A percentile compares a stretch with the other conserved stretches of the same genome.
phyloP scores from a whole-genome alignment of 2,113 vertebrate species.

The Oncorhynchus mykiss region DNA sequence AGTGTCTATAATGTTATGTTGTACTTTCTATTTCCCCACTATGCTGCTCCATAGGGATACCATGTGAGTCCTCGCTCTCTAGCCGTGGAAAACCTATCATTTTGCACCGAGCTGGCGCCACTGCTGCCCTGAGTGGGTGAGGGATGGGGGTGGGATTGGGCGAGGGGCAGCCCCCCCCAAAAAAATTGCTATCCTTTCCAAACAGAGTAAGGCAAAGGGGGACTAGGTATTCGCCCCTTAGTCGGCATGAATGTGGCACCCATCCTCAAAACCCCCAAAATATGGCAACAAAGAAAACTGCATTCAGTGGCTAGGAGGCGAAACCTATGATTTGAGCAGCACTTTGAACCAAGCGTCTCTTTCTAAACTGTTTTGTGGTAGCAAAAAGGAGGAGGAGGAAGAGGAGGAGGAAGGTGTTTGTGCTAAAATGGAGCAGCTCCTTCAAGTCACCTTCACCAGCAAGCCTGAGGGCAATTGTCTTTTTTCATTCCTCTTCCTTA shows the following conservation, averaged over 20 bases:
- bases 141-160: slow-evolving; percentile 37
- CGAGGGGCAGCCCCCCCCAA: slow-evolving; percentile 21
- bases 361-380: slow-evolving; percentile 38
- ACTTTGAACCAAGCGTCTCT: slow-evolving; percentile 71
- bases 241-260: slow-evolving; percentile 51
- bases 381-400: slow-evolving; percentile 1
- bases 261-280: slow-evolving; percentile 8
- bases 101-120: slow-evolving; percentile 74
- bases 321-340: slow-evolving; percentile 54
- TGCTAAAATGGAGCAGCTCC: slow-evolving; percentile 67
- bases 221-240: slow-evolving; percentile 37
- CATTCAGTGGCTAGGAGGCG: slow-evolving; percentile 35
- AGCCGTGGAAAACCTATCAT: slow-evolving; percentile 67
- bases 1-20: slow-evolving; percentile 74
- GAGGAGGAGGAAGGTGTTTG: slow-evolving; percentile 38
- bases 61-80: slow-evolving; percentile 87
- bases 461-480: slow-evolving; percentile 59
- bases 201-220: slow-evolving; percentile 32
- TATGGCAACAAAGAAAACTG: not conserved
- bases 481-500: slow-evolving; percentile 32
- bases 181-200: slow-evolving; percentile 33
- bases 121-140: slow-evolving; percentile 69
- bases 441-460: slow-evolving; percentile 69
- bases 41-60: slow-evolving; percentile 87
- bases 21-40: slow-evolving; percentile 86